Percentiles rank a stretch among this genome's conserved stretches.
phyloP scores from a whole-genome alignment of 2,797 vertebrate species.

The Gallinago stenura region DNA sequence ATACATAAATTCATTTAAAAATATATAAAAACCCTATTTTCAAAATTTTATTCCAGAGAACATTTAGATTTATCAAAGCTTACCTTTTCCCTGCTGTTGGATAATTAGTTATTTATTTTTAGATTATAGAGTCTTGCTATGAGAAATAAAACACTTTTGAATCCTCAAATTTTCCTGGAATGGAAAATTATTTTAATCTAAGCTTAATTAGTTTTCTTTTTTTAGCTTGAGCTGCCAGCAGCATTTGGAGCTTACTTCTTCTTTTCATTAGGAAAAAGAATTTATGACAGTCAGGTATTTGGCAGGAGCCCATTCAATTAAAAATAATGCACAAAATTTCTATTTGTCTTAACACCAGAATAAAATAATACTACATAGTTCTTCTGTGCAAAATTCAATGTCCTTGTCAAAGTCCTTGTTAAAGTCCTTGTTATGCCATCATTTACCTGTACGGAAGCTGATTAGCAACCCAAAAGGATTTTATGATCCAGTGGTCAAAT shows the following conservation, averaged over 20 bases:
- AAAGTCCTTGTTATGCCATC: background rate
- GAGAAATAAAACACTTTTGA: background rate
- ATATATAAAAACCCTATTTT: background rate
- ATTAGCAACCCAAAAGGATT: background rate
- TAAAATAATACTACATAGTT: background rate
- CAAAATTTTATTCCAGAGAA: background rate
- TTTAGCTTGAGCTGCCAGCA: background rate
- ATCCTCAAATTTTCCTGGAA: background rate
- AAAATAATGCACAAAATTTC: background rate
- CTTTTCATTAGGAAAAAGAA: slow-evolving; percentile 18
- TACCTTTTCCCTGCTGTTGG: background rate
- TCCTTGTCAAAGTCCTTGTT: background rate
- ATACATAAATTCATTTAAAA: background rate
- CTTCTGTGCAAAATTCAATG: background rate
- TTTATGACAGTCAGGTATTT: slow-evolving; percentile 3
- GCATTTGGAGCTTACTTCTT: background rate
- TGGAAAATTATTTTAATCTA: slow-evolving; percentile 14
- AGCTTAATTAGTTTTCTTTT: background rate
- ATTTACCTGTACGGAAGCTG: background rate
- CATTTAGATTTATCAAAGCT: background rate
- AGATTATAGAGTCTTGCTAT: background rate
- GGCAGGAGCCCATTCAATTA: slow-evolving; percentile 3
- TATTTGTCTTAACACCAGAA: background rate
- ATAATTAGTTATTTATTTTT: background rate
- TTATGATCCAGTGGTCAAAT: background rate